phyloP scores from a whole-genome alignment of 2,888 invertebrate species.

The Parnassius apollo region DNA sequence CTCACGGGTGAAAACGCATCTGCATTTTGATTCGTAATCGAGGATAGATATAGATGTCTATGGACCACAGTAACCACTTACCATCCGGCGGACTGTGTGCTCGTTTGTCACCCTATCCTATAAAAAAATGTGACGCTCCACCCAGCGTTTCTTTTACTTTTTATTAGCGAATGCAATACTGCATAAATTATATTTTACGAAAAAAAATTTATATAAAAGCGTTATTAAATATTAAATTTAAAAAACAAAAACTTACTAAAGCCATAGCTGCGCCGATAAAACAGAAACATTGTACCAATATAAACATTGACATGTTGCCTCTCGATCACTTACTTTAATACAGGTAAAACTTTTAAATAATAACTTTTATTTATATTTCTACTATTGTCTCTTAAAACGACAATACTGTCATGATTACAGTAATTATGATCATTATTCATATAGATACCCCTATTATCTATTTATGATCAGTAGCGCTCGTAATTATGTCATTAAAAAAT shows the following conservation, averaged over 20 bases:
- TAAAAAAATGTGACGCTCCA: too few relatives aligned
- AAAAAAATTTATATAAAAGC: too few relatives aligned
- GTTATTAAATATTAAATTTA: not conserved
- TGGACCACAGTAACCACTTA: too few relatives aligned
- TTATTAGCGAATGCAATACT: too few relatives aligned
- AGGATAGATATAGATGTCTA: too few relatives aligned
- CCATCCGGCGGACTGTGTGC: too few relatives aligned
- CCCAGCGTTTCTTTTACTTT: too few relatives aligned
- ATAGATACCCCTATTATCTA: not conserved
- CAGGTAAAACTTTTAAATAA: not conserved
- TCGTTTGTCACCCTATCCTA: too few relatives aligned
- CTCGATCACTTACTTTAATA: not conserved
- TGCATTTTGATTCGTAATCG: too few relatives aligned
- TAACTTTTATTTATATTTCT: constrained; percentile 11
- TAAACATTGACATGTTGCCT: constrained; percentile 38
- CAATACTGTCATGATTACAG: not conserved
- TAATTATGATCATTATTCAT: constrained; percentile 13
- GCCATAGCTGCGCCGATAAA: constrained; percentile 38
- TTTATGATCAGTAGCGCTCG: constrained; percentile 9
- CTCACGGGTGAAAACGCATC: too few relatives aligned
- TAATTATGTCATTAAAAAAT: constrained; percentile 9
- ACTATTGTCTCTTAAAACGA: constrained; percentile 3
- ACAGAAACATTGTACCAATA: constrained; percentile 41
- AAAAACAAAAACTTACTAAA: constrained; percentile 41
- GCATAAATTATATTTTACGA: too few relatives aligned